phyloP scores from a whole-genome alignment of 1,140 invertebrate species.

The Drosophila orosa region DNA sequence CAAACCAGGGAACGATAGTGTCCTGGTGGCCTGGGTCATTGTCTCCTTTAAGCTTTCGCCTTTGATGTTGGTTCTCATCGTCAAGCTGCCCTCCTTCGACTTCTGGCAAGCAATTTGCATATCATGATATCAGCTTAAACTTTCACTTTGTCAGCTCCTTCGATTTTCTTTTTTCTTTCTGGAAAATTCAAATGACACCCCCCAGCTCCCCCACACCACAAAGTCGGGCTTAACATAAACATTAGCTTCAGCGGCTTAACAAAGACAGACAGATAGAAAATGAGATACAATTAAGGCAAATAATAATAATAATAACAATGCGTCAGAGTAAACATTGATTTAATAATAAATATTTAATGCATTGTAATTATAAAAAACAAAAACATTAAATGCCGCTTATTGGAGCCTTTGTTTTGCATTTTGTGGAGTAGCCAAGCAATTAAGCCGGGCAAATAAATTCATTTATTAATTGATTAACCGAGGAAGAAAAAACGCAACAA shows the following conservation, averaged over 20 bases:
- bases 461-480: slow-evolving; percentile 69
- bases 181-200: slow-evolving; percentile 51
- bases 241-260: slow-evolving; percentile 9
- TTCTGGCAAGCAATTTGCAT: slow-evolving; percentile 68
- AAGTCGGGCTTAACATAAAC: slow-evolving; percentile 3
- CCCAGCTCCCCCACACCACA: slow-evolving; percentile 2
- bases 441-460: slow-evolving; percentile 73
- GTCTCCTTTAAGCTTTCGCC: slow-evolving; percentile 38
- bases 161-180: slow-evolving; percentile 22
- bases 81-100: slow-evolving; percentile 33
- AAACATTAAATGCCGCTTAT: slow-evolving; percentile 63
- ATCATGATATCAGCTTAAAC: slow-evolving; percentile 75
- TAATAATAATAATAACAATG: slow-evolving; percentile 29
- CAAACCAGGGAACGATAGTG: slow-evolving; percentile 15
- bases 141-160: slow-evolving; percentile 63
- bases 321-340: slow-evolving; percentile 52
- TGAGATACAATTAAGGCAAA: slow-evolving; percentile 19
- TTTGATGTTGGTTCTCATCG: slow-evolving; percentile 49
- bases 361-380: slow-evolving; percentile 50
- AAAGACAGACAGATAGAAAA: not conserved
- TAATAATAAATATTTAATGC: slow-evolving; percentile 74
- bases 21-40: slow-evolving; percentile 41
- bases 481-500: not conserved
- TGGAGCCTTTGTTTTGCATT: slow-evolving; percentile 56
- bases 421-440: slow-evolving; percentile 63